Conservation (phyloP, 2,113 vertebrate genomes). For the Glaucomys volans region DNA sequence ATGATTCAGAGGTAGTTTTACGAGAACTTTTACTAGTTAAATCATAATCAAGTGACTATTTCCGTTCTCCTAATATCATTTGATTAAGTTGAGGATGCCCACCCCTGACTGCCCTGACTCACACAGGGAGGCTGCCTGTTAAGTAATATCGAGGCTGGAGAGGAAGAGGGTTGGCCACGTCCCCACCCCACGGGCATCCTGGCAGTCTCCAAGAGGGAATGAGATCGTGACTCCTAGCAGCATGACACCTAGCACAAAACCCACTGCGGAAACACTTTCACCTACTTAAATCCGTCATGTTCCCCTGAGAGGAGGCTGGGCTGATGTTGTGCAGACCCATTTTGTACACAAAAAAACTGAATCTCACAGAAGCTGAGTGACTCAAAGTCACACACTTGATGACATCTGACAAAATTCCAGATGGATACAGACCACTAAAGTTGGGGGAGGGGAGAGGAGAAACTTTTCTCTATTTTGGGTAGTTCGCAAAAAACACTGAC, state of each 20-base stretch:
- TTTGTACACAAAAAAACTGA: slow-evolving; percentile 4
- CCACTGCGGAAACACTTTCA: not conserved
- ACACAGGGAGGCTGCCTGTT: not conserved
- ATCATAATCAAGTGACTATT: slow-evolving; percentile 6
- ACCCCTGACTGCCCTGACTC: not conserved
- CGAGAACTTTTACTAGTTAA: slow-evolving; percentile 8
- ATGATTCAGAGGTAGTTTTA: not conserved
- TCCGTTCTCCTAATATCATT: slow-evolving; percentile 40
- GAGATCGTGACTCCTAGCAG: not conserved
- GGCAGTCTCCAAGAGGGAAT: not conserved
- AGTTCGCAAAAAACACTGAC: not conserved
- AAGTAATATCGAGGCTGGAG: not conserved
- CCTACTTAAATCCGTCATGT: not conserved
- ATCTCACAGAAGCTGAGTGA: not conserved
- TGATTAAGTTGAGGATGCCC: slow-evolving; percentile 41
- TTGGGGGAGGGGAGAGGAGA: not conserved
- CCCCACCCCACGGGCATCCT: not conserved
- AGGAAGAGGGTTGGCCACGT: slow-evolving; percentile 31
- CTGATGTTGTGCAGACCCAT: not conserved
- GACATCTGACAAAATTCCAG: not conserved
- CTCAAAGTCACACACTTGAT: not conserved
- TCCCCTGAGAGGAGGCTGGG: not conserved
- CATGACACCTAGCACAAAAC: not conserved
- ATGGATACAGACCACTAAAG: not conserved
- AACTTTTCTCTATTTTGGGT: not conserved